Percentiles rank a stretch among this genome's conserved stretches.
phyloP scores from a whole-genome alignment of 2,888 invertebrate species.

The Bursaphelenchus okinawaensis region DNA sequence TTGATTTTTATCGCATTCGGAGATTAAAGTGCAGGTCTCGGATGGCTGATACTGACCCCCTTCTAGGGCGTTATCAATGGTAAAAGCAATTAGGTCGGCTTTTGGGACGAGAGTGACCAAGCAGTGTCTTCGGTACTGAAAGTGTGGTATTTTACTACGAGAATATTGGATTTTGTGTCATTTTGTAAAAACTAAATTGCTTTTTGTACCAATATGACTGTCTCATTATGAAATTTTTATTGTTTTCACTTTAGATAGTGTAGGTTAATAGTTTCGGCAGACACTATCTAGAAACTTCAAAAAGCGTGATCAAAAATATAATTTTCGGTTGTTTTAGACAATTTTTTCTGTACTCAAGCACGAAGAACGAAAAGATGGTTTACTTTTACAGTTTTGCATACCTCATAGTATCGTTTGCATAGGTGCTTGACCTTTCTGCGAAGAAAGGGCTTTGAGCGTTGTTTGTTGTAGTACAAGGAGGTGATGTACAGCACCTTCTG shows the following conservation, averaged over 20 bases:
- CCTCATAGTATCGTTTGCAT: not conserved
- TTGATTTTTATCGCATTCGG: conserved; percentile 23
- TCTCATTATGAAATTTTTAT: not conserved
- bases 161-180: not conserved
- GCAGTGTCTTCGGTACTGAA: conserved; percentile 23
- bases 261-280: too few species aligned
- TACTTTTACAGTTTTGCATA: not conserved
- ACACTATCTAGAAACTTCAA: too few species aligned
- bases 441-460: conserved; percentile 16
- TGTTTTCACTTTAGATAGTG: too few species aligned
- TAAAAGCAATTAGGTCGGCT: conserved; percentile 8
- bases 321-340: not conserved
- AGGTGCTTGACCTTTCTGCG: not conserved
- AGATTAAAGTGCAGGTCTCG: conserved; percentile 11
- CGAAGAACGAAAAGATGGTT: not conserved
- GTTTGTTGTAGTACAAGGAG: conserved; percentile 15
- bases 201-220: too few species aligned
- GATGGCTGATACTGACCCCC: conserved; percentile 17
- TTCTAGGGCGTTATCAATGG: conserved; percentile 17
- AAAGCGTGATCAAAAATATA: too few species aligned
- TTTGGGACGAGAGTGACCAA: conserved; percentile 13
- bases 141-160: not conserved
- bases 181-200: too few species aligned
- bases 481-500: conserved; percentile 15
- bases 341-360: too few species aligned